Evolutionary conservation across 2,113 vertebrate species (phyloP).

Genomic region (Globicephala melas): DNA sequence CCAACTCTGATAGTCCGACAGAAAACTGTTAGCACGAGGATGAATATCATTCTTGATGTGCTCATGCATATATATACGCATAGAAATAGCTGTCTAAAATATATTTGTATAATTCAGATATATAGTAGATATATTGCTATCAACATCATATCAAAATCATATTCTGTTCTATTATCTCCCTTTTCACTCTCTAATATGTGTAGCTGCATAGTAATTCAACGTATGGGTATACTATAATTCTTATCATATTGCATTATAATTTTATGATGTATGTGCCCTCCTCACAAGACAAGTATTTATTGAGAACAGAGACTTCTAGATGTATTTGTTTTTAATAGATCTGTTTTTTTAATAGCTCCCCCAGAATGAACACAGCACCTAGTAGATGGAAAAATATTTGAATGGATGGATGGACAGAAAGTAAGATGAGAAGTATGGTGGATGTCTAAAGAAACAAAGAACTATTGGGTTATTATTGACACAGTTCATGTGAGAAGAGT

Average conservation of each 20-base stretch:
- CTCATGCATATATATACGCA: neutral
- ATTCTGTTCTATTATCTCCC: neutral
- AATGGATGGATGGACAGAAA: neutral
- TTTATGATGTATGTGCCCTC: neutral
- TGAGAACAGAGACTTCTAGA: constrained; percentile 23
- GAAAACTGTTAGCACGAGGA: neutral
- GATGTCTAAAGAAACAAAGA: neutral
- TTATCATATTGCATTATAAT: neutral
- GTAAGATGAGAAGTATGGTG: neutral
- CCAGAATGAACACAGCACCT: neutral
- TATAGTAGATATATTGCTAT: neutral
- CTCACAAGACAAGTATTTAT: neutral
- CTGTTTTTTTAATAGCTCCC: neutral
- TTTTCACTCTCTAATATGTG: neutral
- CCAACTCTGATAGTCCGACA: neutral
- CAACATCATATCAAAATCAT: neutral
- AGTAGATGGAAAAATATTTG: neutral
- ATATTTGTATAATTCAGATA: neutral
- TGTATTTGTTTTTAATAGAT: neutral
- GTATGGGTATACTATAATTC: neutral
- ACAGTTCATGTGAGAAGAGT: neutral
- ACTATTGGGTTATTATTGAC: neutral
- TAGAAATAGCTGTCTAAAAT: neutral
- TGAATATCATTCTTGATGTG: neutral
- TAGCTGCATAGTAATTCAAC: neutral